Evolutionary conservation across 2,797 vertebrate genomes (phyloP).

Genomic region (Enteromius thamalakanensis): DNA sequence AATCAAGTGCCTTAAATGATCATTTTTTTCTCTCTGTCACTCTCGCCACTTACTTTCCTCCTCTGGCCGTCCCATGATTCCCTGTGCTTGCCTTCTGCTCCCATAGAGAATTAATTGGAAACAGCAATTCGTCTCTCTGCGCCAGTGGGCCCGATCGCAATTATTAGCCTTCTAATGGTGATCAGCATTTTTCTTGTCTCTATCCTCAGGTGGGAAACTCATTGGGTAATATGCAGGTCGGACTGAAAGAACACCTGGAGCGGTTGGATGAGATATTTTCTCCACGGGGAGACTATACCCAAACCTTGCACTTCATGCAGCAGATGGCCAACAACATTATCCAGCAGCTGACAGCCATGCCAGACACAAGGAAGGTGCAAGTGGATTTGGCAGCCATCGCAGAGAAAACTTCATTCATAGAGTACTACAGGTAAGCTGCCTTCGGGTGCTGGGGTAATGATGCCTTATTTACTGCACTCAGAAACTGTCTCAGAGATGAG

Average conservation of each 20-base stretch:
- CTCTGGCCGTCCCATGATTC: background rate
- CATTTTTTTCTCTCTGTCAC: background rate
- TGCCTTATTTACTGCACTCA: background rate
- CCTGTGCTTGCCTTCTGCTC: background rate
- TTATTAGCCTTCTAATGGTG: background rate
- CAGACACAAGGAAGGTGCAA: slow-evolving; percentile 76
- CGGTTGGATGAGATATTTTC: slow-evolving; percentile 90
- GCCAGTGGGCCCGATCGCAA: background rate
- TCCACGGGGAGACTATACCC: slow-evolving; percentile 79
- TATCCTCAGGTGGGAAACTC: slow-evolving; percentile 79
- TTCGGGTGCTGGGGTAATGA: background rate
- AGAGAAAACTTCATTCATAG: slow-evolving; percentile 73
- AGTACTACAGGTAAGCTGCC: slow-evolving; percentile 87
- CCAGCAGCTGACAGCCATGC: slow-evolving; percentile 82
- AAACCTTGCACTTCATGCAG: slow-evolving; percentile 84
- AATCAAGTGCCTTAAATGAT: no score
- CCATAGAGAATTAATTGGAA: background rate
- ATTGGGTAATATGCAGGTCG: slow-evolving; percentile 75
- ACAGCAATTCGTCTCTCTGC: background rate
- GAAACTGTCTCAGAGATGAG: slow-evolving; percentile 24
- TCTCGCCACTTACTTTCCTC: background rate
- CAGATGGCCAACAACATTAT: slow-evolving; percentile 82
- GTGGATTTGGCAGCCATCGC: slow-evolving; percentile 78
- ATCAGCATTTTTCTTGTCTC: slow-evolving; percentile 12
- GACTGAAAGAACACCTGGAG: slow-evolving; percentile 84